Evolutionary conservation across 2,113 vertebrate genomes (phyloP).

Genomic region (Catagonus wagneri): DNA sequence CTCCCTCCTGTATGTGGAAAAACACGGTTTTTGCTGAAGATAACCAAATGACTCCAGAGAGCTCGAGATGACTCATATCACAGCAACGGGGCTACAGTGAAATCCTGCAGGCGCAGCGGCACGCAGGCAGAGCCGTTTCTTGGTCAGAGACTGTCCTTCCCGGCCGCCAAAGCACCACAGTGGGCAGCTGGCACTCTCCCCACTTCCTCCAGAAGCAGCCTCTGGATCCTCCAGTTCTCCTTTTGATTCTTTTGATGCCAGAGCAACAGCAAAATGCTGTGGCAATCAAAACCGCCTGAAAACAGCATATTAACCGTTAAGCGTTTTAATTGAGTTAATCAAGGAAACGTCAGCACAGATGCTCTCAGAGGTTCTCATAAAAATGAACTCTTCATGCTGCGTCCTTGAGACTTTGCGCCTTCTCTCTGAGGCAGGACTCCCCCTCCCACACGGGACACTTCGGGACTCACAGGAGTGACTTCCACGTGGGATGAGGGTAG

Average conservation of each 20-base stretch:
- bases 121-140: not conserved
- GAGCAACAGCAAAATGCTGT: not conserved
- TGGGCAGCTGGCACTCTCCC: not conserved
- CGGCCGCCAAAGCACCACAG: not conserved
- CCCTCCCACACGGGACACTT: not conserved
- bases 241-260: not conserved
- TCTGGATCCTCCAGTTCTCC: not conserved
- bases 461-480: not conserved
- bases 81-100: not conserved
- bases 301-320: not conserved
- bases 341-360: not conserved
- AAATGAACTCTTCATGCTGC: too few species aligned
- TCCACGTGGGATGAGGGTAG: fast-evolving
- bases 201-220: not conserved
- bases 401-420: not conserved
- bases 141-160: not conserved
- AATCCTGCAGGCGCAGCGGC: not conserved
- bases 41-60: not conserved
- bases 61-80: not conserved
- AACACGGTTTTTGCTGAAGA: not conserved
- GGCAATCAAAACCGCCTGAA: not conserved
- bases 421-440: not conserved
- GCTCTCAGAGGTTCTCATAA: not conserved
- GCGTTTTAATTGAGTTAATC: not conserved
- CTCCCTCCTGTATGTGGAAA: not conserved